Conservation (phyloP, 2,888 invertebrate species). For the Ptychoptera contaminata region DNA sequence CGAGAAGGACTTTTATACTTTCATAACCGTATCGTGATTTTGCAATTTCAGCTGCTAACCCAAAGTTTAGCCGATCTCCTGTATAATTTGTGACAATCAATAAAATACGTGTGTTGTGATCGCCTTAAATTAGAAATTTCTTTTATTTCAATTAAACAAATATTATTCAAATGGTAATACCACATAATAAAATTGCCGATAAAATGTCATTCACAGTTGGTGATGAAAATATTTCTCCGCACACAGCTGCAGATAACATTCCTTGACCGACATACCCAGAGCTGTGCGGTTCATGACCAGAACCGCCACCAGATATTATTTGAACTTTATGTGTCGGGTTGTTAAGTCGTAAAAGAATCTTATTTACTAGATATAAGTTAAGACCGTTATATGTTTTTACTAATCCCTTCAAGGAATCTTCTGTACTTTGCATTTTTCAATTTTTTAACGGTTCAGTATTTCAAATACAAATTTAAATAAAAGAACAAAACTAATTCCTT, state of each 20-base stretch:
- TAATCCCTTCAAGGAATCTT: background rate
- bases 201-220: conserved; percentile 51
- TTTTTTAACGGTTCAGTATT: no score
- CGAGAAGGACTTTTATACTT: conserved; percentile 39
- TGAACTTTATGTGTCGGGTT: conserved; percentile 33
- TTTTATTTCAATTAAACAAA: background rate
- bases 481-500: no score
- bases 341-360: conserved; percentile 22
- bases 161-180: background rate
- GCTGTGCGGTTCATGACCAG: conserved; percentile 60
- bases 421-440: background rate
- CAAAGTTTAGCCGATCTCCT: conserved; percentile 66
- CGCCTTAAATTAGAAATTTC: conserved; percentile 22
- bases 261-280: conserved; percentile 63
- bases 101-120: conserved; percentile 37
- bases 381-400: background rate
- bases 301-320: conserved; percentile 61
- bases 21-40: conserved; percentile 39
- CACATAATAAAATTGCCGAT: background rate
- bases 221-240: conserved; percentile 61
- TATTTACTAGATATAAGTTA: conserved; percentile 5
- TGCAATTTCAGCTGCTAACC: conserved; percentile 61
- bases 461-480: no score
- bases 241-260: conserved; percentile 61
- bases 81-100: conserved; percentile 63